Evolutionary conservation across 2,888 invertebrate species (phyloP).

Genomic region (Trachelus troglodyta): DNA sequence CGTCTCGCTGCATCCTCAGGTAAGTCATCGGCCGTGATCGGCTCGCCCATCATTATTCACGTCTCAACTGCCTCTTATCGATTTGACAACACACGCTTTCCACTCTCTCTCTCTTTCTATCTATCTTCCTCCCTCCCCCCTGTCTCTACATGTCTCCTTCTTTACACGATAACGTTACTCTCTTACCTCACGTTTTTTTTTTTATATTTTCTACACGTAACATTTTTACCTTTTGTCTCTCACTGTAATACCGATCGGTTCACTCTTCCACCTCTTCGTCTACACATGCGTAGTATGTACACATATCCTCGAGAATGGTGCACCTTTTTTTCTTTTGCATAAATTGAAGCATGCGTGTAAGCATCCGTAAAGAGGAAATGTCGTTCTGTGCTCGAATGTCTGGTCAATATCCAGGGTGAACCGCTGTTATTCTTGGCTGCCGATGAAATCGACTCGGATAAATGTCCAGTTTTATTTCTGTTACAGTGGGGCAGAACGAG

Average conservation of each 20-base stretch:
- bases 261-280: too few species aligned
- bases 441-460: too few species aligned
- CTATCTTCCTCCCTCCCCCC: neutral
- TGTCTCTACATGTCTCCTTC: constrained; percentile 8
- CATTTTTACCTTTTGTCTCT: neutral
- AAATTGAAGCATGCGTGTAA: too few species aligned
- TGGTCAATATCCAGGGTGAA: too few species aligned
- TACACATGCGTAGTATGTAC: too few species aligned
- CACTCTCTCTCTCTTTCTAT: neutral
- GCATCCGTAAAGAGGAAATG: too few species aligned
- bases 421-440: too few species aligned
- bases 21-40: constrained; percentile 17
- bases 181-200: neutral
- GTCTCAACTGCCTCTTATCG: constrained; percentile 24
- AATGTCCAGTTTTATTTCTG: constrained; percentile 22
- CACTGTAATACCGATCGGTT: too few species aligned
- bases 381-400: too few species aligned
- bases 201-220: constrained; percentile 1
- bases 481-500: constrained; percentile 61
- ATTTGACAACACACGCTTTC: constrained; percentile 11
- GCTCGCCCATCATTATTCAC: constrained; percentile 15
- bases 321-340: too few species aligned
- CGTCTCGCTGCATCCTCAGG: constrained; percentile 16
- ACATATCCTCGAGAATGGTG: too few species aligned
- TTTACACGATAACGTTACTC: constrained; percentile 1